Conservation (phyloP, 2,113 vertebrate genomes). For the Bos indicus region DNA sequence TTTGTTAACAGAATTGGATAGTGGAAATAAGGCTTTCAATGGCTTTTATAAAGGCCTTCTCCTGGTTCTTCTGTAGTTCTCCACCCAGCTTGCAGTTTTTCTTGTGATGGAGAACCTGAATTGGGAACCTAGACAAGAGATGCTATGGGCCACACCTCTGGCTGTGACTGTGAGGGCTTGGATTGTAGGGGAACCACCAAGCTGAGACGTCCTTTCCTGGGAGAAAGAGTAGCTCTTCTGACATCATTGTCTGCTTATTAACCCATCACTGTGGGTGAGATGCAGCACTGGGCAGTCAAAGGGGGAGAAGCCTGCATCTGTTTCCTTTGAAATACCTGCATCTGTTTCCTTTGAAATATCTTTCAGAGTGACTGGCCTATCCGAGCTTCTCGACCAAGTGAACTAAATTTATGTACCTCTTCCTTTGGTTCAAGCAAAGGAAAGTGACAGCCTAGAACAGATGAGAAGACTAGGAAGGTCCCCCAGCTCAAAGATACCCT, state of each 20-base stretch:
- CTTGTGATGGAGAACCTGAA: not conserved
- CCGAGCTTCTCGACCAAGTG: not conserved
- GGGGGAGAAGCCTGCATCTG: not conserved
- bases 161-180: not conserved
- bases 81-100: not conserved
- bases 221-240: not conserved
- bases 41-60: not conserved
- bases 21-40: not conserved
- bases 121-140: not conserved
- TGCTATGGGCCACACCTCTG: not conserved
- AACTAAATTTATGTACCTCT: not conserved
- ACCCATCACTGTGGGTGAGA: not conserved
- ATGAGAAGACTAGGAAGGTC: not conserved
- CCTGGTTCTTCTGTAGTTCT: not conserved
- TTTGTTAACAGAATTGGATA: not conserved
- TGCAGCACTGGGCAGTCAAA: not conserved
- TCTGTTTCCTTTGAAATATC: not conserved
- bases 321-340: not conserved
- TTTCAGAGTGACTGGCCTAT: not conserved
- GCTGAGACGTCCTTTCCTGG: not conserved
- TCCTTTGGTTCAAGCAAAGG: not conserved
- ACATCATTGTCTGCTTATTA: not conserved
- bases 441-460: not conserved
- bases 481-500: not conserved
- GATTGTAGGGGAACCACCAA: not conserved